A percentile compares a stretch with the other conserved stretches of the same genome.
Conservation (phyloP, 2,113 vertebrate species). For the Acrocephalus arundinaceus region DNA sequence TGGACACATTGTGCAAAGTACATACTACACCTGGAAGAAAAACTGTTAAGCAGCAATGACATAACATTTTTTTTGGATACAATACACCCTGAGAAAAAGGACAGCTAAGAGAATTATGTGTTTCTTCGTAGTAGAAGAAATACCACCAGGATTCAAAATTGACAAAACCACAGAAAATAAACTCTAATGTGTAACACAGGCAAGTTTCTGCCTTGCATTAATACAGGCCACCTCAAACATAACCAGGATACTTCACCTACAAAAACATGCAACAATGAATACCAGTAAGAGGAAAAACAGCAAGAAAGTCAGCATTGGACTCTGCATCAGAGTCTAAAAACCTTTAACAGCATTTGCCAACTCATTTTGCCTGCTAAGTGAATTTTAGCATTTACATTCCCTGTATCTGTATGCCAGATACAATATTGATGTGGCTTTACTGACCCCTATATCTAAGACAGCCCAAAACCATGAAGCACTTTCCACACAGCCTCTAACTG, state of each 20-base stretch:
- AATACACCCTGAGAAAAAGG: not conserved
- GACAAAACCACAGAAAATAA: not conserved
- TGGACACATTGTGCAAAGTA: not conserved
- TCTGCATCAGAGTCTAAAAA: not conserved
- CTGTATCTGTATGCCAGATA: not conserved
- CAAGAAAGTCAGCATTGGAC: not conserved
- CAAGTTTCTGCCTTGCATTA: not conserved
- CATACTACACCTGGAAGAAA: not conserved
- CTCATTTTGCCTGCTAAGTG: not conserved
- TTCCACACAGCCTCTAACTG: not conserved
- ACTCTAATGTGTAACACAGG: not conserved
- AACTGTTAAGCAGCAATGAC: not conserved
- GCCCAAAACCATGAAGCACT: not conserved
- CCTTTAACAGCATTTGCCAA: not conserved
- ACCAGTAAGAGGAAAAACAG: not conserved
- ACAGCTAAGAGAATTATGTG: not conserved
- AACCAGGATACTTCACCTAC: not conserved
- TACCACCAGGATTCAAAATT: not conserved
- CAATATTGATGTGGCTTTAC: not conserved
- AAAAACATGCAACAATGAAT: not conserved
- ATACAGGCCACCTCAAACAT: not conserved
- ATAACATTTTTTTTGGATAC: not conserved
- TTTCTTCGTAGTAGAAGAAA: not conserved
- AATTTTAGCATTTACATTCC: not conserved
- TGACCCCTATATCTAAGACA: not conserved